Evolutionary conservation across 1,140 invertebrate species (phyloP).

Genomic region (Panulirus ornatus): DNA sequence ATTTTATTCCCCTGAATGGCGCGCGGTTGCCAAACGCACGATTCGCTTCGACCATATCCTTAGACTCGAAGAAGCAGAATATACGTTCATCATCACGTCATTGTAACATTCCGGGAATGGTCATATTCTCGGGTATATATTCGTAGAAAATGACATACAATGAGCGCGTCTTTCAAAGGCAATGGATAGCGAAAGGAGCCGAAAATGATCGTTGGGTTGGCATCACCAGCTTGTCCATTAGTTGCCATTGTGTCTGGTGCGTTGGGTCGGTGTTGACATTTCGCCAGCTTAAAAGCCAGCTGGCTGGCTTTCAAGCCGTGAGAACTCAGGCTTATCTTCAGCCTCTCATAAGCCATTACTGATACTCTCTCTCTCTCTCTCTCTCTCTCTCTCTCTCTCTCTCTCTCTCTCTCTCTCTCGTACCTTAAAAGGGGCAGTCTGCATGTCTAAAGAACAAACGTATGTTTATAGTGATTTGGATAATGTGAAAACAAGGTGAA

Average conservation of each 20-base stretch:
- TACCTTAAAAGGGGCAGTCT: background rate
- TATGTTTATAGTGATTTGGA: too few species aligned
- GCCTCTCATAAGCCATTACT: background rate
- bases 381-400: background rate
- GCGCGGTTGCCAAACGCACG: conserved; percentile 18
- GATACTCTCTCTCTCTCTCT: background rate
- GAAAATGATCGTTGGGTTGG: background rate
- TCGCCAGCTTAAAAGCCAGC: conserved; percentile 27
- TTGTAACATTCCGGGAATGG: too few species aligned
- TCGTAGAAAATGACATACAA: too few species aligned
- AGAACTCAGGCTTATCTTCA: conserved; percentile 17
- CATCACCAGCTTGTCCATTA: conserved; percentile 29
- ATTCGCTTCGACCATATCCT: too few species aligned
- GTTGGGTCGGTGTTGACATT: conserved; percentile 52
- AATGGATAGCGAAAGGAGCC: background rate
- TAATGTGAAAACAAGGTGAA: too few species aligned
- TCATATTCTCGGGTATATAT: too few species aligned
- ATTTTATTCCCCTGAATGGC: conserved; percentile 31
- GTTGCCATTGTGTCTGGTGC: conserved; percentile 27
- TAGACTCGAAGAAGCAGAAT: too few species aligned
- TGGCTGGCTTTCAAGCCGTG: conserved; percentile 21
- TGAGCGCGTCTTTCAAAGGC: too few species aligned
- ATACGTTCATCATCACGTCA: too few species aligned
- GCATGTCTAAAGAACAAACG: too few species aligned
- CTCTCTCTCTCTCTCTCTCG: background rate